These are phyloP conservation scores for Norana najaformis DNA, from an alignment of 2,888 invertebrate genomes.

Conservation along the genomic window DNA sequence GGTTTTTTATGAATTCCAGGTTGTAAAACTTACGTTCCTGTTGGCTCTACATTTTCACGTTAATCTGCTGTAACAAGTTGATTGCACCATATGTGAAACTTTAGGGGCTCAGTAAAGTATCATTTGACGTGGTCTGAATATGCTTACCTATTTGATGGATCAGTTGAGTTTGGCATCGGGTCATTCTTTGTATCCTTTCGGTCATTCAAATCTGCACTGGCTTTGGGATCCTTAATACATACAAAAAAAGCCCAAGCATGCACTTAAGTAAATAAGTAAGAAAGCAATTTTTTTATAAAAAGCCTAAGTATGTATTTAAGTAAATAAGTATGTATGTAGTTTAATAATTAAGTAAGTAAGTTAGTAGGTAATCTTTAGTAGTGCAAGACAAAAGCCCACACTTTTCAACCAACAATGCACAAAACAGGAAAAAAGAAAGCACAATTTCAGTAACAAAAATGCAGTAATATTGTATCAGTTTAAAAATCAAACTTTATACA, in stretches of 20 bases:
- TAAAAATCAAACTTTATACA: too few relatives aligned
- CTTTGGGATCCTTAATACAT: constrained; percentile 56
- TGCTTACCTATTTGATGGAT: constrained; percentile 57
- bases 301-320: too few relatives aligned
- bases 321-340: too few relatives aligned
- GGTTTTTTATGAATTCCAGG: too few relatives aligned
- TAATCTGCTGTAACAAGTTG: background rate
- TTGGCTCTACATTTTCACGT: background rate
- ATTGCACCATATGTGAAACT: background rate
- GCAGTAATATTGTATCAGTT: too few relatives aligned
- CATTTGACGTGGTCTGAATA: background rate
- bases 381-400: background rate
- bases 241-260: too few relatives aligned
- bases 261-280: too few relatives aligned
- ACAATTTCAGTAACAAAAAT: constrained; percentile 20
- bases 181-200: constrained; percentile 48
- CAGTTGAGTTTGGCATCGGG: constrained; percentile 59
- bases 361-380: too few relatives aligned
- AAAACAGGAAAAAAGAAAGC: constrained; percentile 23
- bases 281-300: background rate
- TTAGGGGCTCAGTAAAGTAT: background rate
- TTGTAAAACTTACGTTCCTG: too few relatives aligned
- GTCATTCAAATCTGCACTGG: constrained; percentile 57
- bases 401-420: background rate
- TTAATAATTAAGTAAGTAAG: too few relatives aligned